These are phyloP conservation scores for Eidolon dupreanum DNA, from an alignment of 2,797 vertebrate species.

Conservation along the genomic window DNA sequence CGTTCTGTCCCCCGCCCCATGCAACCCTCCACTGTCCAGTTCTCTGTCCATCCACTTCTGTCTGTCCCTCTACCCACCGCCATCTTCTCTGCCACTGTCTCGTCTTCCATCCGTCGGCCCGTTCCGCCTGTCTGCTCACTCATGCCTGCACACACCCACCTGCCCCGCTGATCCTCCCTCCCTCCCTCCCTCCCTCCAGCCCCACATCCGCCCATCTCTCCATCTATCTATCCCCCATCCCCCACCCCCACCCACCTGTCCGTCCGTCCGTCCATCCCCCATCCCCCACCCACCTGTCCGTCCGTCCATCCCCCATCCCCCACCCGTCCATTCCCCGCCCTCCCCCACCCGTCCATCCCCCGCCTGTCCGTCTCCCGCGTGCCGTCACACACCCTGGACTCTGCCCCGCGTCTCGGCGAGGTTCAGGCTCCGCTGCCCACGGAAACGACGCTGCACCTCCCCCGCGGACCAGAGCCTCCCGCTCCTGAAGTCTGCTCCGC, in stretches of 20 bases:
- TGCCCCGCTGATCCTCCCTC: no score
- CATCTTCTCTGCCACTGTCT: no score
- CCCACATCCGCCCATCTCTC: background rate
- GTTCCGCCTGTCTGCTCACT: background rate
- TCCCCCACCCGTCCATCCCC: rapidly evolving
- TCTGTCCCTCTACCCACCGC: background rate
- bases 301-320: background rate
- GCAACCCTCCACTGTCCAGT: background rate
- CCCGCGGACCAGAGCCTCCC: background rate
- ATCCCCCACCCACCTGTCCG: background rate
- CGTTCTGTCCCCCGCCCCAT: background rate
- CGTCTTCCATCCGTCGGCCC: background rate
- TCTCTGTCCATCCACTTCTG: background rate
- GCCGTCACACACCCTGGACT: background rate
- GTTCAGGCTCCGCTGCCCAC: background rate
- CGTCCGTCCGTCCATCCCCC: no score
- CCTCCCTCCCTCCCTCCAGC: background rate
- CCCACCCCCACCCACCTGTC: rapidly evolving
- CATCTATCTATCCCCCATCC: no score
- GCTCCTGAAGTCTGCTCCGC: background rate
- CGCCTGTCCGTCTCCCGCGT: background rate
- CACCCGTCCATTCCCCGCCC: no score
- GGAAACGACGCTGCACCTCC: rapidly evolving
- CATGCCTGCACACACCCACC: rapidly evolving
- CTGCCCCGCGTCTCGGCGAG: background rate